Evolutionary conservation across 2,797 vertebrate genomes (phyloP).

Genomic region (Fringilla coelebs): DNA sequence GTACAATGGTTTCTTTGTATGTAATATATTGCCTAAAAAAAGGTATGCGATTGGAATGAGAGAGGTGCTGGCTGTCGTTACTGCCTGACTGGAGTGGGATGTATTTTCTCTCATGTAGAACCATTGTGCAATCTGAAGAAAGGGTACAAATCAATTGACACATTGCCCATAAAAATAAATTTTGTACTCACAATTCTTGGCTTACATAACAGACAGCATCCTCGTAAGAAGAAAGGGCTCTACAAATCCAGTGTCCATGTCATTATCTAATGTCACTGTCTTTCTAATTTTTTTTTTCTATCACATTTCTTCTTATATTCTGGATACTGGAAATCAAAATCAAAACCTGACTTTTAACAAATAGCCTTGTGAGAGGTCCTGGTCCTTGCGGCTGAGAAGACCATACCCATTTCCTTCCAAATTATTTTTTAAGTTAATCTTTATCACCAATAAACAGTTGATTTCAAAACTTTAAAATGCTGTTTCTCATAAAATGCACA

Average conservation of each 20-base stretch:
- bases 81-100: background rate
- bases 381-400: background rate
- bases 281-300: background rate
- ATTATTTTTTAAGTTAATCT: background rate
- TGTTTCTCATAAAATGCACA: background rate
- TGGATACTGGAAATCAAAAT: background rate
- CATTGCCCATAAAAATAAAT: conserved; percentile 1
- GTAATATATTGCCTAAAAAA: conserved; percentile 42
- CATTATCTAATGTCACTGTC: background rate
- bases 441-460: background rate
- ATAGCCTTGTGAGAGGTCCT: background rate
- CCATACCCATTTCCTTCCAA: background rate
- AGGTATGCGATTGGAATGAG: conserved; percentile 28
- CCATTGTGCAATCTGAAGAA: conserved; percentile 3
- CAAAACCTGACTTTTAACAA: background rate
- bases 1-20: conserved; percentile 55
- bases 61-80: conserved; percentile 7
- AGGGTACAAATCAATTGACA: conserved; percentile 13
- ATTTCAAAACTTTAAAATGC: background rate
- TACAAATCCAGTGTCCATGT: background rate
- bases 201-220: background rate
- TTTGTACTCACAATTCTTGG: background rate
- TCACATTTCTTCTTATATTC: background rate
- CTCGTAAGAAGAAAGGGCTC: background rate
- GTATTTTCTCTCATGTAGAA: conserved; percentile 23